Evolutionary conservation across 30 jellyfish, hydroid and myxozoan species (phyloP).

Genomic region (Chrysaora quinquecirrha): DNA sequence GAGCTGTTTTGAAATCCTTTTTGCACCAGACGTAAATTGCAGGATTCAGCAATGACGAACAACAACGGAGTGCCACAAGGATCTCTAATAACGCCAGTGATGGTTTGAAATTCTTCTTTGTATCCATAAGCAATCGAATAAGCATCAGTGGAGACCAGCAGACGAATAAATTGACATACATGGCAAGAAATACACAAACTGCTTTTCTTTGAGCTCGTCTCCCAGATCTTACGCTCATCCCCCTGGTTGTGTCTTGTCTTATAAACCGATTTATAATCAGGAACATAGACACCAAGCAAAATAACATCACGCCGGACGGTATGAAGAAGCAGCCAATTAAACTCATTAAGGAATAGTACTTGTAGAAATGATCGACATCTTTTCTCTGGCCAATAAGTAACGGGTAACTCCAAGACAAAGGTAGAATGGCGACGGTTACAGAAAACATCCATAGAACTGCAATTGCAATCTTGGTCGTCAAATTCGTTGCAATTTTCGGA

Average conservation of each 20-base stretch:
- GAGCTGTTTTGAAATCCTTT: slow-evolving; percentile 60
- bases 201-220: slow-evolving; percentile 38
- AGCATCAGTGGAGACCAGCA: slow-evolving; percentile 78
- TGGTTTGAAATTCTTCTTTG: slow-evolving; percentile 12
- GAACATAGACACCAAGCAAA: slow-evolving; percentile 61
- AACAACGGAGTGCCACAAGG: slow-evolving; percentile 48
- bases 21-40: slow-evolving; percentile 71
- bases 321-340: slow-evolving; percentile 35
- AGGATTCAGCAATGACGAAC: slow-evolving; percentile 65
- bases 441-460: slow-evolving; percentile 39
- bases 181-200: slow-evolving; percentile 40
- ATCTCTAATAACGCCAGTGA: slow-evolving; percentile 22
- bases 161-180: slow-evolving; percentile 50
- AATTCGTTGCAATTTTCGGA: slow-evolving; percentile 29
- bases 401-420: slow-evolving; percentile 53
- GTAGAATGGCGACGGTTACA: slow-evolving; percentile 33
- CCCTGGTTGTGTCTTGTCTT: slow-evolving; percentile 40
- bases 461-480: slow-evolving; percentile 2
- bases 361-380: slow-evolving; percentile 21
- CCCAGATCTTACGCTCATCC: slow-evolving; percentile 11
- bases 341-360: slow-evolving; percentile 11
- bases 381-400: slow-evolving; percentile 9
- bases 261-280: slow-evolving; percentile 38
- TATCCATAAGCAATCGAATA: slow-evolving; percentile 41
- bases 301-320: slow-evolving; percentile 57